Conservation (phyloP, 2,797 vertebrate genomes). For the Neomorphus geoffroyi region DNA sequence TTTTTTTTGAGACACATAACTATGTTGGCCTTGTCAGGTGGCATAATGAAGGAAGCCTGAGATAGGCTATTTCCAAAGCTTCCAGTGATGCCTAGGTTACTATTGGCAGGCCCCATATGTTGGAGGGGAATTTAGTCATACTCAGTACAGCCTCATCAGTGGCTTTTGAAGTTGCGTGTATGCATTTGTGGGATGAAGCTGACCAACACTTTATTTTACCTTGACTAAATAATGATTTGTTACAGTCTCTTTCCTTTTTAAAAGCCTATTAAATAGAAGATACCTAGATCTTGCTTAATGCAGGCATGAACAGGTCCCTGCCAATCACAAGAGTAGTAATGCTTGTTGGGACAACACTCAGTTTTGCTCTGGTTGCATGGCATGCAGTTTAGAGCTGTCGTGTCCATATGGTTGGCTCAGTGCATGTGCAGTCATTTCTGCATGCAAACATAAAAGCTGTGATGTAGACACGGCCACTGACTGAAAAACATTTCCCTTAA, state of each 20-base stretch:
- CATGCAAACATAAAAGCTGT: background rate
- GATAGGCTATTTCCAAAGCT: background rate
- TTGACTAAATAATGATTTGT: background rate
- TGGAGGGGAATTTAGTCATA: background rate
- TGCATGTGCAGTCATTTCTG: background rate
- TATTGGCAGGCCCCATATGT: background rate
- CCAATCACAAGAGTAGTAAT: background rate
- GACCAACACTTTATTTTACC: background rate
- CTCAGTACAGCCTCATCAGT: accelerated
- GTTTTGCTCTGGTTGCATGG: background rate
- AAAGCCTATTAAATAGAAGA: background rate
- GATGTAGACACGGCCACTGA: background rate
- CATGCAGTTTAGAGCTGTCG: background rate
- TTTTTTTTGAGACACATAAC: background rate
- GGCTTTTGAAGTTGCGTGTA: background rate
- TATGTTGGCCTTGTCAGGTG: background rate
- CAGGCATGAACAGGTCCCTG: background rate
- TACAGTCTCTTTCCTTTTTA: background rate
- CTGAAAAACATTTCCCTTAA: background rate
- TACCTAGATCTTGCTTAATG: background rate
- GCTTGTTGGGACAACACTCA: background rate
- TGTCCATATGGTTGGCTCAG: background rate
- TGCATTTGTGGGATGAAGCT: background rate
- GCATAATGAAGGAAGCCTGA: background rate
- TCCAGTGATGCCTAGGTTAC: background rate